These are phyloP conservation scores for Manis crassicaudata DNA, from an alignment of 2,797 vertebrate species.

Conservation along the genomic window DNA sequence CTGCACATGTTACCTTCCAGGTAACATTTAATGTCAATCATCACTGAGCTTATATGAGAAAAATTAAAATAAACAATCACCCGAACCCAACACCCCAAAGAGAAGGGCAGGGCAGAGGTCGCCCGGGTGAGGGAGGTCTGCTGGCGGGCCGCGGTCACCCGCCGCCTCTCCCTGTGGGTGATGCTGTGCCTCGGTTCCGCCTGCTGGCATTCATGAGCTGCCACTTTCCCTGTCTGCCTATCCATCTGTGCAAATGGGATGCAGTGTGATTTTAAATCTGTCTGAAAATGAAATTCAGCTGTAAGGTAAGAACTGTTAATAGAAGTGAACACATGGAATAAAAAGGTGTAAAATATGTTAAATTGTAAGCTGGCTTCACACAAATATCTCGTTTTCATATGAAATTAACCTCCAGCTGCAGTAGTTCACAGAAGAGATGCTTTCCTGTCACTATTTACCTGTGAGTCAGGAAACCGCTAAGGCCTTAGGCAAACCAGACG, in stretches of 20 bases:
- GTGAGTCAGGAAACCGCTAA: background rate
- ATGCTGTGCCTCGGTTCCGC: background rate
- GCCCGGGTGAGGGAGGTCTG: background rate
- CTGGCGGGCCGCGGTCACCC: background rate
- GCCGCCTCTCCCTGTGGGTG: background rate
- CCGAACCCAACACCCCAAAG: background rate
- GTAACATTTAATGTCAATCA: background rate
- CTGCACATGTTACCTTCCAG: accelerated
- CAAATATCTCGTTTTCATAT: slow-evolving; percentile 51
- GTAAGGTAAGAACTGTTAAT: slow-evolving; percentile 82
- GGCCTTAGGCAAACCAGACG: background rate
- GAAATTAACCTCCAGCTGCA: slow-evolving; percentile 50
- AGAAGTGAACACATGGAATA: slow-evolving; percentile 75
- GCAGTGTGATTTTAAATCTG: slow-evolving; percentile 78
- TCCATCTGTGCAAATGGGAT: slow-evolving; percentile 79
- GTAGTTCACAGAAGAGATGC: background rate
- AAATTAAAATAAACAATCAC: background rate
- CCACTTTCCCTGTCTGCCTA: slow-evolving; percentile 61
- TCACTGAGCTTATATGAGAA: background rate
- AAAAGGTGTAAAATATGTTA: slow-evolving; percentile 70
- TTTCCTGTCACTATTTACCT: background rate
- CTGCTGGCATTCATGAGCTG: slow-evolving; percentile 52
- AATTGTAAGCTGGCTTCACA: slow-evolving; percentile 66
- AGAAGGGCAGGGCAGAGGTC: accelerated
- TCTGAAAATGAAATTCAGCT: slow-evolving; percentile 82